phyloP scores from a whole-genome alignment of 2,797 vertebrate species.

The Lemur catta region DNA sequence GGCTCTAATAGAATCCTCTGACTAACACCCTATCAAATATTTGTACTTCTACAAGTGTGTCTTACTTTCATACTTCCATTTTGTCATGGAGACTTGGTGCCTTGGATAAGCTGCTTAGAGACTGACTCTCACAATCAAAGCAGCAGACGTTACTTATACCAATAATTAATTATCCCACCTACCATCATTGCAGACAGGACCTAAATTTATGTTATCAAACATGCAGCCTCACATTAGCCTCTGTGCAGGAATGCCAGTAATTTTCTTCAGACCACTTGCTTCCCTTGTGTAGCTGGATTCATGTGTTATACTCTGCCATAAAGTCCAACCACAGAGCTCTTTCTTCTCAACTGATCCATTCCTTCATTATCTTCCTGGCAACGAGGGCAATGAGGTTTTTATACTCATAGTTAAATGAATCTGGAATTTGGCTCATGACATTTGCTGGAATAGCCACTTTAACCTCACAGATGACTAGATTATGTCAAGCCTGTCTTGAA shows the following conservation, averaged over 20 bases:
- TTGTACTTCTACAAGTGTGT: background rate
- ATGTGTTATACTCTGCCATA: background rate
- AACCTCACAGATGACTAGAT: background rate
- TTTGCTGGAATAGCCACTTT: background rate
- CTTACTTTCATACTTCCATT: slow-evolving; percentile 3
- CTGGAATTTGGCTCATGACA: background rate
- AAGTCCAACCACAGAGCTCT: background rate
- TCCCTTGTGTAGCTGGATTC: background rate
- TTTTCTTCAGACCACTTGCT: background rate
- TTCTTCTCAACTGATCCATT: background rate
- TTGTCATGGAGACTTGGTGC: background rate
- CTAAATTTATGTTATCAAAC: background rate
- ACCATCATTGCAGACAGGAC: background rate
- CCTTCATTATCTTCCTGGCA: background rate
- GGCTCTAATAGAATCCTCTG: background rate
- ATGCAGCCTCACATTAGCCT: background rate
- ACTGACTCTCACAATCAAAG: background rate
- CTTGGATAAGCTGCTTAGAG: background rate
- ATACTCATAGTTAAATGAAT: background rate
- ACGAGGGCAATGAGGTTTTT: background rate
- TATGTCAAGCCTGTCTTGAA: background rate
- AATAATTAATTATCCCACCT: background rate
- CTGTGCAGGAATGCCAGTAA: background rate
- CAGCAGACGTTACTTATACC: background rate
- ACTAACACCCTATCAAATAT: background rate